A percentile compares a stretch with the other conserved stretches of the same genome.
phyloP scores from a whole-genome alignment of 2,797 vertebrate species.

The Choloepus didactylus region DNA sequence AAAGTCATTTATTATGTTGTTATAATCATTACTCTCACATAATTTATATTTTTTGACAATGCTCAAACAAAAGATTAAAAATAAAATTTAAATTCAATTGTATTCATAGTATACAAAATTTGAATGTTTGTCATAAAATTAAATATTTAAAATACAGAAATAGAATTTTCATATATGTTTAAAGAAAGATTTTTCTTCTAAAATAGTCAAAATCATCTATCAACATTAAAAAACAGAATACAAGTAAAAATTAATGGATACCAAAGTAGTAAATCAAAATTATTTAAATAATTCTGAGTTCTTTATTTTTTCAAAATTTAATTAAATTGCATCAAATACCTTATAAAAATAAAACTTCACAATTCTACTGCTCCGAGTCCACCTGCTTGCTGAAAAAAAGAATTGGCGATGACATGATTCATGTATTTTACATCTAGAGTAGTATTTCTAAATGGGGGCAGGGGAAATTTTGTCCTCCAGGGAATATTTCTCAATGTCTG shows the following conservation, averaged over 20 bases:
- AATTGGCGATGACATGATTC: not conserved
- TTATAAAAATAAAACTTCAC: not conserved
- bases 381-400: not conserved
- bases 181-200: not conserved
- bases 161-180: not conserved
- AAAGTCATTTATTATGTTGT: not conserved
- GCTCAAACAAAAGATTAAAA: constrained; percentile 12
- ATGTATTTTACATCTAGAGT: not conserved
- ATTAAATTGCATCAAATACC: not conserved
- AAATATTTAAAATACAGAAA: not conserved
- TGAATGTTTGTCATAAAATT: not conserved
- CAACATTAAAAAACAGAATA: not conserved
- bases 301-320: not conserved
- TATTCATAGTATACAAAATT: not conserved
- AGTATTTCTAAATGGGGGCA: not conserved
- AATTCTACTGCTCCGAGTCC: not conserved
- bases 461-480: not conserved
- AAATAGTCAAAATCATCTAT: not conserved
- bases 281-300: not conserved
- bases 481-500: not conserved
- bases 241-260: not conserved
- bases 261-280: not conserved
- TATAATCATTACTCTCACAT: not conserved
- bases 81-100: not conserved
- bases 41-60: not conserved